Percentiles rank a stretch among this genome's conserved stretches.
Evolutionary conservation across 2,888 invertebrate species (phyloP).

Genomic region (Caenorhabditis zanzibari): DNA sequence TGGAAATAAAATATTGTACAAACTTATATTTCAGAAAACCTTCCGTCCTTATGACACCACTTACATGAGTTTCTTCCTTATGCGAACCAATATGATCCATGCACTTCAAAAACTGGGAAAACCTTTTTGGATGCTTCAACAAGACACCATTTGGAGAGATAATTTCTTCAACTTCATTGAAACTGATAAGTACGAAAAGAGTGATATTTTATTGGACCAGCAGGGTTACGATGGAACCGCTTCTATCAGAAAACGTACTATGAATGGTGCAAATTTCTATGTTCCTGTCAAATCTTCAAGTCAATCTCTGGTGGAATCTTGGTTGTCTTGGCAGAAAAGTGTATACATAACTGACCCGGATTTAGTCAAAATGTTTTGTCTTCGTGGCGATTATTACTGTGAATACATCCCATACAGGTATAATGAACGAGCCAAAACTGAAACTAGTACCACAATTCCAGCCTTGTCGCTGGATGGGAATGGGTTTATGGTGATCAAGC

Average conservation of each 20-base stretch:
- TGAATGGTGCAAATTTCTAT: slow-evolving; percentile 78
- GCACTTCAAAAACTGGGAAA: slow-evolving; percentile 71
- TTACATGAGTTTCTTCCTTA: slow-evolving; percentile 78
- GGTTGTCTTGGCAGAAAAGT: slow-evolving; percentile 72
- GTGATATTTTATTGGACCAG: slow-evolving; percentile 74
- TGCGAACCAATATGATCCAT: slow-evolving; percentile 76
- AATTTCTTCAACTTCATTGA: slow-evolving; percentile 62
- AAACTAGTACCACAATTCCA: slow-evolving; percentile 56
- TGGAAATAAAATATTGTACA: not conserved
- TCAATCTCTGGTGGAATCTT: slow-evolving; percentile 63
- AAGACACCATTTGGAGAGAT: slow-evolving; percentile 75
- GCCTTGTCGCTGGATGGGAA: slow-evolving; percentile 76
- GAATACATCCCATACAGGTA: slow-evolving; percentile 74
- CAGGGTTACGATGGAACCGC: slow-evolving; percentile 70
- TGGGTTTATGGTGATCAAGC: slow-evolving; percentile 77
- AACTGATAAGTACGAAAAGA: slow-evolving; percentile 2
- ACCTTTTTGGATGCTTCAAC: slow-evolving; percentile 77
- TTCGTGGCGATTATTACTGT: slow-evolving; percentile 71
- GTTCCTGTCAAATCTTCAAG: slow-evolving; percentile 57
- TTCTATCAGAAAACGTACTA: slow-evolving; percentile 63
- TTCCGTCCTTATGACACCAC: slow-evolving; percentile 76
- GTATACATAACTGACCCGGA: slow-evolving; percentile 78
- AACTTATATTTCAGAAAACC: slow-evolving; percentile 50
- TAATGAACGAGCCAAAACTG: not conserved
- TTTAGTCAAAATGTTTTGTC: slow-evolving; percentile 75